These are phyloP conservation scores for Lasioglossum villosulum DNA, from an alignment of 2,888 invertebrate species.

Conservation along the genomic window DNA sequence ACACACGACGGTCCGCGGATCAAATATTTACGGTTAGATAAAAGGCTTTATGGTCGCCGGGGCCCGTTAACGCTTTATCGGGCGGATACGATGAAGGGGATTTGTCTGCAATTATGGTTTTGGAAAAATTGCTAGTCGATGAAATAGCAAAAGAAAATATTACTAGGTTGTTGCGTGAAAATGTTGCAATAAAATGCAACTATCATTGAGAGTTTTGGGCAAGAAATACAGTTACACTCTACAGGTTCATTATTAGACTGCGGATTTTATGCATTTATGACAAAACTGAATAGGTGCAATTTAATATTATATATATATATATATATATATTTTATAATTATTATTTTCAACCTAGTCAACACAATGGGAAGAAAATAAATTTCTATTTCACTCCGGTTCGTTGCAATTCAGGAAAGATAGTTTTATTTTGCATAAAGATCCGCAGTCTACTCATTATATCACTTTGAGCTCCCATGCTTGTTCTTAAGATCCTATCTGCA, in stretches of 20 bases:
- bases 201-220: not conserved
- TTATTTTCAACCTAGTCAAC: too few relatives aligned
- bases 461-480: too few relatives aligned
- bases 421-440: too few relatives aligned
- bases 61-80: not conserved
- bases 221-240: not conserved
- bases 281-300: too few relatives aligned
- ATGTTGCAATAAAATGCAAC: not conserved
- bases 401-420: too few relatives aligned
- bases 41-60: not conserved
- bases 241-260: not conserved
- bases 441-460: too few relatives aligned
- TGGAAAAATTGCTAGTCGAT: not conserved
- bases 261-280: too few relatives aligned
- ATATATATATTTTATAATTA: too few relatives aligned
- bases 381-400: too few relatives aligned
- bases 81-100: not conserved
- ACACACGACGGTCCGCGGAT: not conserved
- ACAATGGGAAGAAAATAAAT: too few relatives aligned
- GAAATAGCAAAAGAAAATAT: not conserved
- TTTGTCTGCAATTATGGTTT: not conserved
- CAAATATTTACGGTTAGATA: constrained; percentile 1
- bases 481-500: too few relatives aligned
- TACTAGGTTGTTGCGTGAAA: not conserved
- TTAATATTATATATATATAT: too few relatives aligned